phyloP scores from a whole-genome alignment of 2,888 invertebrate genomes.

The Abrostola triplasia region DNA sequence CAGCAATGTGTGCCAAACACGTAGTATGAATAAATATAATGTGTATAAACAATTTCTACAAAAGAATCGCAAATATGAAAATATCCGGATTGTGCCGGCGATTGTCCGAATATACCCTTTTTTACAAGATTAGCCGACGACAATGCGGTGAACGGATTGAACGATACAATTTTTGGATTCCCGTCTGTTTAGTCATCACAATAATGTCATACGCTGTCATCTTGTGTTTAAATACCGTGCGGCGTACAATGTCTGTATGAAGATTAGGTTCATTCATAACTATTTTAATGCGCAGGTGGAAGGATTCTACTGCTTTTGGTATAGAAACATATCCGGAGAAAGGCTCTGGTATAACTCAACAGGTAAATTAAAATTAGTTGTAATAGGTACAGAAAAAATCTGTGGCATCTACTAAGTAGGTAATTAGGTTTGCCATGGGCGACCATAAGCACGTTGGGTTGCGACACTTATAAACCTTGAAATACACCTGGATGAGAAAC shows the following conservation, averaged over 20 bases:
- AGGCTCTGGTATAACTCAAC: no score
- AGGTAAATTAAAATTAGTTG: no score
- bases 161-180: slow-evolving; percentile 59
- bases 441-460: no score
- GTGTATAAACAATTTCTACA: slow-evolving; percentile 80
- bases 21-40: slow-evolving; percentile 78
- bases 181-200: slow-evolving; percentile 54
- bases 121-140: slow-evolving; percentile 63
- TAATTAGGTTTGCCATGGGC: no score
- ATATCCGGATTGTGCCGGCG: slow-evolving; percentile 73
- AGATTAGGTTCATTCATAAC: slow-evolving; percentile 9
- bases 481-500: no score
- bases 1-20: slow-evolving; percentile 78
- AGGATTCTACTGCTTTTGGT: background rate
- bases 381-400: no score
- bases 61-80: slow-evolving; percentile 70
- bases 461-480: no score
- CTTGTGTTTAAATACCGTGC: slow-evolving; percentile 45
- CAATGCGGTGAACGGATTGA: slow-evolving; percentile 60
- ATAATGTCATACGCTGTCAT: slow-evolving; percentile 42
- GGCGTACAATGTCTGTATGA: slow-evolving; percentile 18
- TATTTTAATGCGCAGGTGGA: slow-evolving; percentile 26
- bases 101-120: slow-evolving; percentile 62
- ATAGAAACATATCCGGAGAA: background rate
- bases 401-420: no score